phyloP scores from a whole-genome alignment of 1,140 invertebrate genomes.

The Triops longicaudatus region DNA sequence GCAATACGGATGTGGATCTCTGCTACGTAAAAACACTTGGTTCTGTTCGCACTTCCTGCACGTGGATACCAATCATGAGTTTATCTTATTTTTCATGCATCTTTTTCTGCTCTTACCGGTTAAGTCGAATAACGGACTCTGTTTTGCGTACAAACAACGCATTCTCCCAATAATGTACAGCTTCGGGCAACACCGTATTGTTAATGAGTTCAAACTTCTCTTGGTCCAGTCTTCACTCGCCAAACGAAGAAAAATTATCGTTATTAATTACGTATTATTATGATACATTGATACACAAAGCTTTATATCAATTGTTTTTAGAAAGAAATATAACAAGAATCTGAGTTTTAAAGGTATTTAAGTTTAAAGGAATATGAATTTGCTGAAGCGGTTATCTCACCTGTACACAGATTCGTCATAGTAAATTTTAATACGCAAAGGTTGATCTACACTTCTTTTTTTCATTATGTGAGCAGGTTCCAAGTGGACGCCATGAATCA shows the following conservation, averaged over 20 bases:
- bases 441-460: constrained; percentile 75
- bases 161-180: constrained; percentile 85
- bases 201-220: constrained; percentile 77
- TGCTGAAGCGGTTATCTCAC: constrained; percentile 44
- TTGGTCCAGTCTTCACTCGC: constrained; percentile 59
- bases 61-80: constrained; percentile 20
- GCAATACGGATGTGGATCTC: constrained; percentile 69
- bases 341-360: too few species aligned
- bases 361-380: constrained; percentile 16
- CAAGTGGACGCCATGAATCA: constrained; percentile 72
- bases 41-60: constrained; percentile 40
- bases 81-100: constrained; percentile 16
- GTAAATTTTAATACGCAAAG: constrained; percentile 74
- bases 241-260: constrained; percentile 37
- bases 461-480: constrained; percentile 66
- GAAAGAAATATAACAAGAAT: too few species aligned
- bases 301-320: too few species aligned
- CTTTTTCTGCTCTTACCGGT: constrained; percentile 55
- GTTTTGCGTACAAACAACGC: constrained; percentile 79
- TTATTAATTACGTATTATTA: constrained; percentile 20
- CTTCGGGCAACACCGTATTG: constrained; percentile 79
- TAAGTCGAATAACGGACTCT: constrained; percentile 70
- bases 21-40: constrained; percentile 38
- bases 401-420: constrained; percentile 84
- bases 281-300: too few species aligned